Evolutionary conservation across 2,888 invertebrate species (phyloP).

Genomic region (Microctonus aethiopoides): DNA sequence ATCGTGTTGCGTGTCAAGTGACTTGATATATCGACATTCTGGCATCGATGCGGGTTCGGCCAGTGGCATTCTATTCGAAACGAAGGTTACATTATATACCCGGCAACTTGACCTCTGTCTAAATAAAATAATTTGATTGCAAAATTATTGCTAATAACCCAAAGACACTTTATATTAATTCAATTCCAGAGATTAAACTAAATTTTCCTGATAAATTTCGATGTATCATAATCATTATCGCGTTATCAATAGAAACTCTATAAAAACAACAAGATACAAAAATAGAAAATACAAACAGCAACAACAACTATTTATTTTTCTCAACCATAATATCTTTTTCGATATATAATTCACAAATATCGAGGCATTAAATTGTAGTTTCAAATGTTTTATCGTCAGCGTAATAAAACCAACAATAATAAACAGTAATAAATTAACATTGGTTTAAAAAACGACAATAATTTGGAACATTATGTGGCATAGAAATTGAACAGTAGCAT

Average conservation of each 20-base stretch:
- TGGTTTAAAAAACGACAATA: neutral
- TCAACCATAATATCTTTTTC: no score
- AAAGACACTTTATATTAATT: neutral
- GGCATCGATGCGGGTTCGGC: slow-evolving; percentile 44
- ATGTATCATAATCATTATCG: no score
- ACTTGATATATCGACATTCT: slow-evolving; percentile 44
- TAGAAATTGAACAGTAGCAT: slow-evolving; percentile 17
- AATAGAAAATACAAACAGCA: no score
- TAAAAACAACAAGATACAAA: no score
- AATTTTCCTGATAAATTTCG: neutral
- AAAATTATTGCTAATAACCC: neutral
- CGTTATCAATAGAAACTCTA: no score
- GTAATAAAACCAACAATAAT: no score
- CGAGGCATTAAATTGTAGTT: no score
- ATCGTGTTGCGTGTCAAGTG: slow-evolving; percentile 44
- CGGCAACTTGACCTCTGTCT: neutral
- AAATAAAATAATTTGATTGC: neutral
- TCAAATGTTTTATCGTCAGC: no score
- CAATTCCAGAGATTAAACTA: neutral
- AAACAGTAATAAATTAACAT: neutral
- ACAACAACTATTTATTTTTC: no score
- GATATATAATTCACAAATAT: no score
- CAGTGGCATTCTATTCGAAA: slow-evolving; percentile 7
- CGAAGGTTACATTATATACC: slow-evolving; percentile 8
- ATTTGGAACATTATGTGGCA: no score